These are phyloP conservation scores for Dasyprocta punctata DNA, from an alignment of 2,113 vertebrate species.

Conservation along the genomic window DNA sequence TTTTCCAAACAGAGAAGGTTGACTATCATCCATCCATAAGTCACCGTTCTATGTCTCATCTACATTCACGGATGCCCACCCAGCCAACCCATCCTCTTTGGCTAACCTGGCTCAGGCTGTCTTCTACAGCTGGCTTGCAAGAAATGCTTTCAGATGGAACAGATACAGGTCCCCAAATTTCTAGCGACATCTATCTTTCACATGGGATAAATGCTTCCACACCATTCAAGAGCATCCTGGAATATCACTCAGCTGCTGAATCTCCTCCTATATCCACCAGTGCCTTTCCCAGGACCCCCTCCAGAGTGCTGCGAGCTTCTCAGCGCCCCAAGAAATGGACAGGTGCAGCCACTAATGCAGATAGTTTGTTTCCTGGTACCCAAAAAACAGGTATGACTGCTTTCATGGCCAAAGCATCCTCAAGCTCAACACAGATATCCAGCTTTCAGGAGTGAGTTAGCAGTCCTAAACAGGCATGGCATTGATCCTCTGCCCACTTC, in stretches of 20 bases:
- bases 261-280: slow-evolving; percentile 45
- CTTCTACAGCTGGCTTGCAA: neutral
- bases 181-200: neutral
- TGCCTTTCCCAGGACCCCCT: slow-evolving; percentile 17
- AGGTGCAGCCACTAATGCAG: slow-evolving; percentile 69
- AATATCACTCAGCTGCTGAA: slow-evolving; percentile 30
- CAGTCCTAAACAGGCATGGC: neutral
- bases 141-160: slow-evolving; percentile 66
- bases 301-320: slow-evolving; percentile 59
- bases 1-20: slow-evolving; percentile 4
- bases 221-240: slow-evolving; percentile 25
- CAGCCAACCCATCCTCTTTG: neutral
- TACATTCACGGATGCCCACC: neutral
- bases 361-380: slow-evolving; percentile 25
- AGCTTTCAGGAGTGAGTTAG: slow-evolving; percentile 65
- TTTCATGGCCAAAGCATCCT: slow-evolving; percentile 49
- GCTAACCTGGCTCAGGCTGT: neutral
- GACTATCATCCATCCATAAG: neutral
- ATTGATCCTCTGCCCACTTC: slow-evolving; percentile 64
- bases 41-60: neutral
- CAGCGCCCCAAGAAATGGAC: slow-evolving; percentile 65
- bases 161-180: neutral
- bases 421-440: slow-evolving; percentile 3
- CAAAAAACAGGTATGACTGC: slow-evolving; percentile 28
- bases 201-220: slow-evolving; percentile 20